Conservation (phyloP, 1,140 invertebrate species). For the Triops cancriformis region DNA sequence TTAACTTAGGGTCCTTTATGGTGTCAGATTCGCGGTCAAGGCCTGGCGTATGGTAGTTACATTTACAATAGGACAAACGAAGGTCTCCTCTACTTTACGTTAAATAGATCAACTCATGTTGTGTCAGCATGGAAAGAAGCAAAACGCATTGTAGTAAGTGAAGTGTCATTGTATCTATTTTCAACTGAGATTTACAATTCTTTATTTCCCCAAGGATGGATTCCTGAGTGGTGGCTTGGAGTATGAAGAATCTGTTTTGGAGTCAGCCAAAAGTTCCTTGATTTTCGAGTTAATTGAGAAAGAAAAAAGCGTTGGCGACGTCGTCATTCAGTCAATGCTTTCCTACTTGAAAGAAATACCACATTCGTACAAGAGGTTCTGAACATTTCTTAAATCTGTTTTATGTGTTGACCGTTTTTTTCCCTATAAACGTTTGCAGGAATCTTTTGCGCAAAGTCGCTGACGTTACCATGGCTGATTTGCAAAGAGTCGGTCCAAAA, state of each 20-base stretch:
- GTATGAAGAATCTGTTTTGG: conserved; percentile 49
- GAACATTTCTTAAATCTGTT: conserved; percentile 29
- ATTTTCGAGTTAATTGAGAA: conserved; percentile 67
- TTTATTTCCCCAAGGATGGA: neutral
- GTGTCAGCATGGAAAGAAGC: conserved; percentile 66
- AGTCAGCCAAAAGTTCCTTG: conserved; percentile 71
- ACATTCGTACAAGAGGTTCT: conserved; percentile 61
- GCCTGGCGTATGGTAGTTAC: conserved; percentile 69
- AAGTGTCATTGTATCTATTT: conserved; percentile 24
- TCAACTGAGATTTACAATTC: neutral
- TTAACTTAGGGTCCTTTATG: conserved; percentile 69
- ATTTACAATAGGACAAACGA: conserved; percentile 54
- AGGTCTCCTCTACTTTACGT: conserved; percentile 58
- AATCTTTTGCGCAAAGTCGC: conserved; percentile 56
- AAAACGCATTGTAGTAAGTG: conserved; percentile 59
- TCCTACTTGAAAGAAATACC: conserved; percentile 59
- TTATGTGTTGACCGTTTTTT: neutral
- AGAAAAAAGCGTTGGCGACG: conserved; percentile 64
- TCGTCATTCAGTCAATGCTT: conserved; percentile 58
- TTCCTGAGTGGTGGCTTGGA: conserved; percentile 1
- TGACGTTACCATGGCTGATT: conserved; percentile 53
- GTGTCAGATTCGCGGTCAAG: conserved; percentile 70
- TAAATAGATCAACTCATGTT: conserved; percentile 65
- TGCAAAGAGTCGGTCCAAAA: conserved; percentile 54
- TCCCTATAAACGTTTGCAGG: conserved; percentile 39